Conservation (phyloP, 2,888 invertebrate genomes). For the Leptinotarsa juncta region DNA sequence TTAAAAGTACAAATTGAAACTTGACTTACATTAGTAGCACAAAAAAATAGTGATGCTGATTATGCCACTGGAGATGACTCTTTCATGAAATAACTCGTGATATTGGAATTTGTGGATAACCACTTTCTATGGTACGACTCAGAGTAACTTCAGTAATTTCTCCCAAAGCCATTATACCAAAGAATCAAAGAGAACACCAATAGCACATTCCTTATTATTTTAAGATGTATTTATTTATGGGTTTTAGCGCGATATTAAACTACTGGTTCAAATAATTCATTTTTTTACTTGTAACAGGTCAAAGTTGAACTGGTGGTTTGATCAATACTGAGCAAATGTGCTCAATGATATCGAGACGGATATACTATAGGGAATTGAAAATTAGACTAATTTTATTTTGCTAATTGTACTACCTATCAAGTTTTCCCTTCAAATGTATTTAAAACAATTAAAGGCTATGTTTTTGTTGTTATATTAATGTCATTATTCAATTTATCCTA, state of each 20-base stretch:
- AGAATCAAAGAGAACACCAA: slow-evolving; percentile 9
- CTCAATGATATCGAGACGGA: slow-evolving; percentile 10
- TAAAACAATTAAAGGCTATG: slow-evolving; percentile 50
- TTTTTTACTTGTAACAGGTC: neutral
- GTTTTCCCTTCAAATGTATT: slow-evolving; percentile 42
- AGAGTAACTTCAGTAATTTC: neutral
- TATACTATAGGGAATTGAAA: slow-evolving; percentile 29
- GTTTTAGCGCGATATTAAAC: neutral
- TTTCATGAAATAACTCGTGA: too few relatives aligned
- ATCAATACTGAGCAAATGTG: slow-evolving; percentile 6
- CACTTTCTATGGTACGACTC: neutral
- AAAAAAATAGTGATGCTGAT: neutral
- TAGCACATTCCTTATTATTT: neutral
- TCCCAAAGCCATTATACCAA: slow-evolving; percentile 6
- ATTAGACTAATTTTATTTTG: slow-evolving; percentile 54
- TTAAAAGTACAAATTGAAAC: neutral
- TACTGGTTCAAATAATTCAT: neutral
- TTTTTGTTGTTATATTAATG: slow-evolving; percentile 36
- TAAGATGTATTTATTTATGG: slow-evolving; percentile 14
- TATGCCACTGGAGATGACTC: too few relatives aligned
- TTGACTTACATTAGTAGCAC: neutral
- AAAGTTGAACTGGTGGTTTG: neutral
- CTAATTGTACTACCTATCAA: slow-evolving; percentile 53
- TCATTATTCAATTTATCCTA: neutral
- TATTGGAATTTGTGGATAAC: neutral